Evolutionary conservation across 2,888 invertebrate species (phyloP).

Genomic region (Helicoverpa assulta): DNA sequence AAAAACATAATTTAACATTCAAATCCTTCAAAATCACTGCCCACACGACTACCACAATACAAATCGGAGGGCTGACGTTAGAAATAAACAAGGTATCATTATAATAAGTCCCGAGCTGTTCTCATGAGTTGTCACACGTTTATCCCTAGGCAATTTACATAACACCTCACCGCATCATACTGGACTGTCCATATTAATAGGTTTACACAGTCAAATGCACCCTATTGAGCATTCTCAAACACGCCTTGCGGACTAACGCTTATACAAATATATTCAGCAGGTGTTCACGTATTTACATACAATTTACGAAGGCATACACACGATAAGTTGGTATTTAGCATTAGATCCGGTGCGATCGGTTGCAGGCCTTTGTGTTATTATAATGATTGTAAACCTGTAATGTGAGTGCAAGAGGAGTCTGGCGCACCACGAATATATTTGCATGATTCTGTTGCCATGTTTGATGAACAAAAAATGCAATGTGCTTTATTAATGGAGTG

Average conservation of each 20-base stretch:
- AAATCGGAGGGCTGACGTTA: constrained; percentile 23
- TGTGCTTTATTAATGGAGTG: background rate
- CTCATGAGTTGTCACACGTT: constrained; percentile 73
- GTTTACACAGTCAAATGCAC: constrained; percentile 86
- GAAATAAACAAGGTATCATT: constrained; percentile 46
- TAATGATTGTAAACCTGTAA: constrained; percentile 32
- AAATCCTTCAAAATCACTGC: constrained; percentile 18
- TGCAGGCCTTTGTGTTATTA: constrained; percentile 58
- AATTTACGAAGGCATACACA: constrained; percentile 84
- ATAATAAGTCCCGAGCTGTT: constrained; percentile 54
- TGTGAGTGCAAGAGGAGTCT: constrained; percentile 11
- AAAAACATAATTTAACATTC: background rate
- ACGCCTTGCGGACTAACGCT: constrained; percentile 76
- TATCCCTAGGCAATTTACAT: constrained; percentile 72
- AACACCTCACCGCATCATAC: constrained; percentile 80
- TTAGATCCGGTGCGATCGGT: constrained; percentile 79
- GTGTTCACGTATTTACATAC: constrained; percentile 89
- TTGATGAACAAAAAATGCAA: background rate
- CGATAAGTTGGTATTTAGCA: constrained; percentile 80
- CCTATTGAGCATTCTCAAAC: constrained; percentile 83
- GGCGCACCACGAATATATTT: constrained; percentile 10
- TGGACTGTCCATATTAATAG: constrained; percentile 82
- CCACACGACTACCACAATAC: constrained; percentile 14
- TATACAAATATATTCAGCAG: constrained; percentile 88
- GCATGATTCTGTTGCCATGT: constrained; percentile 7